Evolutionary conservation across 2,113 vertebrate species (phyloP), one percentile per base, ranked within the genome.

Genomic region (Sclerurus mexicanus): DNA sequence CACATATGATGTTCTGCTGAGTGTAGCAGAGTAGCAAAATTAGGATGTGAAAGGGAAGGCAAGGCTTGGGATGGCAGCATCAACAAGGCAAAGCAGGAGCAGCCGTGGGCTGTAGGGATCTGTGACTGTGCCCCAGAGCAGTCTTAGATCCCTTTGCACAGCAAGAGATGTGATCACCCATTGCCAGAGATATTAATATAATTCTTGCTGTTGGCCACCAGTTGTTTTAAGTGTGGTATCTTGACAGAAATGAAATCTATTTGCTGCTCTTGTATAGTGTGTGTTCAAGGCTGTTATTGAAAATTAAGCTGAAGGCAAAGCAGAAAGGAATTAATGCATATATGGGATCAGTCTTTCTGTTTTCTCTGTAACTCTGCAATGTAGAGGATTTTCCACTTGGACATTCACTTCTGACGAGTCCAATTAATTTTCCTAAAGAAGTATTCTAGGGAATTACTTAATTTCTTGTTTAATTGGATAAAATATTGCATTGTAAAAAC

Each of bases 151-250:
- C 30, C 30, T 73, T 31, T 14, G 12, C 0, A 1, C 24, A 15
- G 39, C 0, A 0, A 19, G 33, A 67, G 52, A 10, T 49, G 72
- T 14, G 55, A n/a, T n/a, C 31, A n/a, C 30, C 22, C 14, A 10
- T 5, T n/a, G 27, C 9, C 9, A 37, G 40, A 42, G 24, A 20
- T 20, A 42, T 4, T 39, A 30, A 10, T n/a, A 14, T 33, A 10
- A 16, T 77, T 78, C 24, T 56, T 42, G 42, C 39, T 40, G 0
- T 6, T 2, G 0, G 3, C 22, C 53, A 76, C 27, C 28, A 6
- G 22, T 19, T 47, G 14, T 27, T 64, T 56, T 10, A 40, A 71
- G 24, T 2, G 2, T 7, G 4, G 1, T 55, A 14, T 60, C 85
- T 60, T 1, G 0, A 33, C 0, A 1, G 44, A 46, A 73, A 44